These are phyloP conservation scores for Pedetes capensis DNA, from an alignment of 2,113 vertebrate species.

Conservation along the genomic window DNA sequence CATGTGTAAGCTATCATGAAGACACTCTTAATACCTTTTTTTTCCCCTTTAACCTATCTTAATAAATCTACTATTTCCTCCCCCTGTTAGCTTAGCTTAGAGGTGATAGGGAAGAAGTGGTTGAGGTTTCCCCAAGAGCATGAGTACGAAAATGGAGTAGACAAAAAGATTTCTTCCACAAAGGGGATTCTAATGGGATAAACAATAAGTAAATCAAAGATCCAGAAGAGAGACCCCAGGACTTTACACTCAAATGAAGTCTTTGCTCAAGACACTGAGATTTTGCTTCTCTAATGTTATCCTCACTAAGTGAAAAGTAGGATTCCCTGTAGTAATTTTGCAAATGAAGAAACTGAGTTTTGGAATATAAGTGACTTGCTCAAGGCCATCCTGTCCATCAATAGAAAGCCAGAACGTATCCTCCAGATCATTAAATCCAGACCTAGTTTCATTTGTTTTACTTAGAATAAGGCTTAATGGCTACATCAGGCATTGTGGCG, in stretches of 20 bases:
- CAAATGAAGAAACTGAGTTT: not conserved
- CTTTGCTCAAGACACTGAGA: not conserved
- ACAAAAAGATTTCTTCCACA: not conserved
- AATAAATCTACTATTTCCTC: not conserved
- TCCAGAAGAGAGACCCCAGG: not conserved
- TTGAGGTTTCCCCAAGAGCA: not conserved
- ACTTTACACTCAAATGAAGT: not conserved
- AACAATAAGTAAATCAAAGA: not conserved
- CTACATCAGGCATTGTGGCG: not conserved
- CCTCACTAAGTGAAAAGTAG: not conserved
- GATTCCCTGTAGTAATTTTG: not conserved
- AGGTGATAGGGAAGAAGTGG: not conserved
- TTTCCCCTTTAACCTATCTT: not conserved
- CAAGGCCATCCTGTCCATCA: not conserved
- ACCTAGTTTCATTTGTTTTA: not conserved
- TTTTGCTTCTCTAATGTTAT: not conserved
- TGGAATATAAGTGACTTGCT: not conserved
- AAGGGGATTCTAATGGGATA: not conserved
- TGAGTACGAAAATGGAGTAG: not conserved
- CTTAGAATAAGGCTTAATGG: not conserved
- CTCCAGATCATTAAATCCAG: not conserved
- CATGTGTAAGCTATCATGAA: not conserved
- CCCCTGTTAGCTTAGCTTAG: rapidly evolving
- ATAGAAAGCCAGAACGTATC: not conserved
- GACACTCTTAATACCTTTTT: not conserved